Conservation (phyloP, 37 sponge, comb jelly and placozoan genomes). For the Ephydatia muelleri region DNA sequence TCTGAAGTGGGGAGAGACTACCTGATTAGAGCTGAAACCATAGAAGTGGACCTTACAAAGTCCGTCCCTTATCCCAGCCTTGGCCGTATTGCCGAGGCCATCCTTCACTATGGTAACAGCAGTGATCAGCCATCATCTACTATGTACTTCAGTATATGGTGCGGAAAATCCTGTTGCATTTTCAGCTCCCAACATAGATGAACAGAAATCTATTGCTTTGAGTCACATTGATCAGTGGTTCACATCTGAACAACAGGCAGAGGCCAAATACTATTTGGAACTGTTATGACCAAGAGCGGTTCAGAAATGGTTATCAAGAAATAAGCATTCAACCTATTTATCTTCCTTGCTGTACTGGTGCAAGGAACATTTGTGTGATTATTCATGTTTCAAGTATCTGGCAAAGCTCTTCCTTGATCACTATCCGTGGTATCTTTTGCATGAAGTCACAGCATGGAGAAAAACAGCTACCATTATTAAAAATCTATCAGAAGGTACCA, state of each 20-base stretch:
- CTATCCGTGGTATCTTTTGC: neutral
- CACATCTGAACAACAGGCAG: neutral
- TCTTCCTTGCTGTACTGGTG: neutral
- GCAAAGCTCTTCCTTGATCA: neutral
- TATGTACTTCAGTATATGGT: neutral
- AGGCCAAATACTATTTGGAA: neutral
- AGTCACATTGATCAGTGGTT: neutral
- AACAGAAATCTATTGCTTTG: neutral
- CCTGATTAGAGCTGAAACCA: constrained; percentile 72
- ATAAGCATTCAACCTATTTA: neutral
- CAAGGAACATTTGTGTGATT: neutral
- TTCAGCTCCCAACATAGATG: neutral
- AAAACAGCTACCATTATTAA: neutral
- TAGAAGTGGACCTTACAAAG: constrained; percentile 30
- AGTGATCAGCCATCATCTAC: neutral
- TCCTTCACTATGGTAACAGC: constrained; percentile 36
- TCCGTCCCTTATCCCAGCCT: neutral
- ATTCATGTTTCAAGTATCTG: neutral
- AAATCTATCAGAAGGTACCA: neutral
- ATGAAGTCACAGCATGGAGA: neutral
- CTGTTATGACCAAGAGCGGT: neutral
- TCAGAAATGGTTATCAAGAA: neutral
- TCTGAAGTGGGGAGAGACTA: constrained; percentile 24
- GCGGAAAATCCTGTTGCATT: no score
- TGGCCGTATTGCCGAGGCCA: constrained; percentile 39